Evolutionary conservation across 2,797 vertebrate genomes (phyloP), one percentile per base, ranked within the genome.

Genomic region (Chelon auratus): DNA sequence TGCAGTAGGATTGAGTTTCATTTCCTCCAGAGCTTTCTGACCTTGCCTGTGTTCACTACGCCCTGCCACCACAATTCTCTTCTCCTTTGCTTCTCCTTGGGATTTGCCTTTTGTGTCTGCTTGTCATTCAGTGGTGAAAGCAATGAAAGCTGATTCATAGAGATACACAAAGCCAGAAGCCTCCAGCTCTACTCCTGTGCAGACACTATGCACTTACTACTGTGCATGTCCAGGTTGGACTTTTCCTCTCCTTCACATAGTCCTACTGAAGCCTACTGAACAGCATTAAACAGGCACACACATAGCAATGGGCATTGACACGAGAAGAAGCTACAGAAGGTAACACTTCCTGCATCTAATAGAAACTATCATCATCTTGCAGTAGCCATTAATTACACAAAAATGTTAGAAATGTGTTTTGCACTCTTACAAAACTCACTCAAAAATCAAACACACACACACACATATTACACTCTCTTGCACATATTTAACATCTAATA

Each of bases 41-140:
- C 93, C 94, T 94, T 95, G 91, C 84, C 72, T 90, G 87, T 85
- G 86, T 91, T 68, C 83, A 87, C 89, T 88, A 85, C 85, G 59
- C 87, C 88, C 65, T 88, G 78, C 89, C 89, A 91, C 87, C 72
- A 72, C 80, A 87, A 39, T 80, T 78, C 83, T 84, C 70, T 69
- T 86, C 77, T 90, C 77, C 82, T 80, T 83, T 77, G 73, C 74
- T 72, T 86, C 79, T 90, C 78, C 81, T 88, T 91, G 77, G 89
- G 91, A 91, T 93, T 93, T 83, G 93, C 89, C 94, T 95, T 26
- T 96, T 96, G 95, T 96, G 94, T 96, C 93, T 93, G 93, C 93
- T 93, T 96, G 95, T 95, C 95, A 95, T 92, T 96, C 93, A 92
- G 87, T 80, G 79, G 89, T 87, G 86, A 93, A 89, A 90, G 92